Evolutionary conservation across 2,888 invertebrate species (phyloP), one percentile per base, ranked within the genome.

Genomic region (Cabera pusaria): DNA sequence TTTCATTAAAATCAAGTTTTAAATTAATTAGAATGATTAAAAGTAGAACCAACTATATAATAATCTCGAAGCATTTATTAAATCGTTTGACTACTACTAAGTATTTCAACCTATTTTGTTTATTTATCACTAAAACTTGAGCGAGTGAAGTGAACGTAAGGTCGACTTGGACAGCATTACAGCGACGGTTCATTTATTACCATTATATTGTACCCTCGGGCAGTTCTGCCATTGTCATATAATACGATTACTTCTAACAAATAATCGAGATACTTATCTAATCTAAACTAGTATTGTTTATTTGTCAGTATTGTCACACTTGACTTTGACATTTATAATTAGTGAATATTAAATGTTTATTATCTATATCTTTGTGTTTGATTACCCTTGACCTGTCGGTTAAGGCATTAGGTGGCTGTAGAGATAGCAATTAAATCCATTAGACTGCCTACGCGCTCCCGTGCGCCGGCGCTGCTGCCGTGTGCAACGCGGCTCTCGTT

Each of bases 141-240:
- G 23, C 35, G 46, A 57, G 79, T 73, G 80, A 81, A 57, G 79
- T 73, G 80, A 81, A 78, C 59, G 79, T 71, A 80, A 83, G 80
- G 80, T 77, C 80, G 65, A 40, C 45, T 12, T 34, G 46, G 48
- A 44, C 49, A 50, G 48, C 40, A 56, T 44, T 54, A 56, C 62
- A 56, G 9, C 69, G 70, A 64, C 73, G 72, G 69, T 59, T 59
- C 62, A 71, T 70, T 72, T 66, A 73, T 69, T 63, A 64, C 59
- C 63, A 67, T n/a, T n/a, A n/a, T n/a, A n/a, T n/a, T n/a, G n/a
- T 68, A 68, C 52, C 59, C 53, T 44, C 55, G 44, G 59, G 62
- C 60, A 34, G 49, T 47, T 39, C 31, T 17, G 34, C 47, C 45
- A 67, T 72, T 72, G 74, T 72, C 54, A 59, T 50, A 37, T 69